Evolutionary conservation across 1,140 invertebrate species (phyloP).

Genomic region (Thaumatotibia leucotreta): DNA sequence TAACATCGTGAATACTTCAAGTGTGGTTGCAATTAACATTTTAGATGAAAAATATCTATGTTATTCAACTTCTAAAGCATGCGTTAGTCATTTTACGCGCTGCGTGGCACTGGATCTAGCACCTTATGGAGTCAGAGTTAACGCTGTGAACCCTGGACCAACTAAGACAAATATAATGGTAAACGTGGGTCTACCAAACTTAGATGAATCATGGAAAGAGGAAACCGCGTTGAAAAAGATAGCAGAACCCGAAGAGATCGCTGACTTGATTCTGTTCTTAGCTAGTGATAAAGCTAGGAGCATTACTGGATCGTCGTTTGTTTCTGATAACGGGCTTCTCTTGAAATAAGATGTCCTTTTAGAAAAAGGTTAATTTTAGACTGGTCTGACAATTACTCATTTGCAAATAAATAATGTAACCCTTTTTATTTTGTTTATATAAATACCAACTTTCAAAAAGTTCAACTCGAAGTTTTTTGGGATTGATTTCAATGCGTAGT

Average conservation of each 20-base stretch:
- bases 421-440: too few relatives aligned
- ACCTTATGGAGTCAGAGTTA: background rate
- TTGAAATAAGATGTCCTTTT: too few relatives aligned
- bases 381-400: too few relatives aligned
- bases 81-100: conserved; percentile 15
- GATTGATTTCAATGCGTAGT: too few relatives aligned
- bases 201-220: background rate
- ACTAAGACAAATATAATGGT: background rate
- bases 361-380: too few relatives aligned
- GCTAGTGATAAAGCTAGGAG: conserved; percentile 15
- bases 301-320: conserved; percentile 12
- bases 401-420: too few relatives aligned
- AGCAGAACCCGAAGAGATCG: too few relatives aligned
- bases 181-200: background rate
- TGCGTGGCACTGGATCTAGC: too few relatives aligned
- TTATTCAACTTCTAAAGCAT: conserved; percentile 7
- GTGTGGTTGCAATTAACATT: conserved; percentile 77
- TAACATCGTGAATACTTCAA: conserved; percentile 86
- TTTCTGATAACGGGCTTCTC: conserved; percentile 14
- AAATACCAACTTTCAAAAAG: too few relatives aligned
- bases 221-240: conserved; percentile 4
- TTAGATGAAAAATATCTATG: background rate
- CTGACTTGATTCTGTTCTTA: too few relatives aligned
- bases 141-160: background rate
- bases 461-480: too few relatives aligned